Evolutionary conservation across 23 tunicate species (phyloP).

Genomic region (Oikopleura albicans): DNA sequence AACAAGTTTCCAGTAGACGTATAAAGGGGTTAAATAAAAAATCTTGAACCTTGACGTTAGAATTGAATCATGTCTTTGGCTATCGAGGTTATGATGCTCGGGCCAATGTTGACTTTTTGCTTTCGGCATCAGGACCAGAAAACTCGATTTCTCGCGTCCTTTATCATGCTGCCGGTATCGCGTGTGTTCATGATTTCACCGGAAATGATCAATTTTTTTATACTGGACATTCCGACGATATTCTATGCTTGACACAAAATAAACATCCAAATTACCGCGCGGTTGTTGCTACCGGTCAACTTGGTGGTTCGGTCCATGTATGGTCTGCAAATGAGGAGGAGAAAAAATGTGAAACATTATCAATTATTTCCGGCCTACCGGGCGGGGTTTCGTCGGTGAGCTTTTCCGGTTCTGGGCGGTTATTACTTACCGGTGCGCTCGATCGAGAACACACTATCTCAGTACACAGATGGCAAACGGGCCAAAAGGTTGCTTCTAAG

Average conservation of each 20-base stretch:
- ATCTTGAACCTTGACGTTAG: not conserved
- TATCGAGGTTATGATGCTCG: slow-evolving; percentile 94
- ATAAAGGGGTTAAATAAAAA: too few relatives aligned
- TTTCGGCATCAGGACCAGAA: slow-evolving; percentile 10
- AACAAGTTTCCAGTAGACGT: too few relatives aligned
- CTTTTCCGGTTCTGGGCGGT: slow-evolving; percentile 61
- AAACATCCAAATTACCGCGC: slow-evolving; percentile 70
- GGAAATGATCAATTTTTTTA: slow-evolving; percentile 51
- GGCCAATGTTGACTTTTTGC: slow-evolving; percentile 45
- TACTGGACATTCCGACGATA: slow-evolving; percentile 82
- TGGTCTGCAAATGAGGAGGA: slow-evolving; percentile 20
- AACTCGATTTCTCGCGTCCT: slow-evolving; percentile 36
- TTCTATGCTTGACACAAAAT: slow-evolving; percentile 43
- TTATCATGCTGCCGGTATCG: slow-evolving; percentile 82
- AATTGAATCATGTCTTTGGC: slow-evolving; percentile 71
- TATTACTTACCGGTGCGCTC: slow-evolving; percentile 59
- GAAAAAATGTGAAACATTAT: slow-evolving; percentile 28
- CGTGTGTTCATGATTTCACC: slow-evolving; percentile 47
- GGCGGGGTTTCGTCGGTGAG: slow-evolving; percentile 56
- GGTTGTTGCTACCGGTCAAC: slow-evolving; percentile 58
- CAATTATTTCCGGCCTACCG: slow-evolving; percentile 39
- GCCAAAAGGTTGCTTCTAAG: slow-evolving; percentile 17
- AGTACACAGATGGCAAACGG: slow-evolving; percentile 93
- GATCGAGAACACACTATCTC: slow-evolving; percentile 85
- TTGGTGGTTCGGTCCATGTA: not conserved